Evolutionary conservation across 2,113 vertebrate species (phyloP).

Genomic region (Mormyrus lacerda): DNA sequence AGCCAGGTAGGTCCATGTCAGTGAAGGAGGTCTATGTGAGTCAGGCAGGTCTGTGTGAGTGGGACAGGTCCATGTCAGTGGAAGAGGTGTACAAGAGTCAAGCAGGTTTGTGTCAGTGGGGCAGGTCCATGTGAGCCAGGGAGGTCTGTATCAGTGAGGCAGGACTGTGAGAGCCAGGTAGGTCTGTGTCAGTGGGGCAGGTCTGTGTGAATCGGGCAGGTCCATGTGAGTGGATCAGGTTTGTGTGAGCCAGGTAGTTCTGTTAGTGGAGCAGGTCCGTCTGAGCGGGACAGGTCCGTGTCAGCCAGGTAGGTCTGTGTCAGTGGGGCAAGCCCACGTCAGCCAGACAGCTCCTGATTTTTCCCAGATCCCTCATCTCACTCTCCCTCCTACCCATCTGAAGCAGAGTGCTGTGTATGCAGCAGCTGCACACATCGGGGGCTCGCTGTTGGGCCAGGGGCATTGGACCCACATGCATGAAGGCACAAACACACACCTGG

Average conservation of each 20-base stretch:
- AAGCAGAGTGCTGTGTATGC: conserved; percentile 8
- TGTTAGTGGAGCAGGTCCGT: neutral
- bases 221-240: neutral
- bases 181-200: neutral
- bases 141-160: neutral
- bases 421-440: conserved; percentile 13
- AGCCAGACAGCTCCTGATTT: neutral
- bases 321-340: neutral
- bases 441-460: neutral
- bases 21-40: neutral
- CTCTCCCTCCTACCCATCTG: conserved; percentile 1
- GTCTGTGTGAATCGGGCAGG: neutral
- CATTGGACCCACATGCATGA: neutral
- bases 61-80: no score
- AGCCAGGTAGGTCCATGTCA: no score
- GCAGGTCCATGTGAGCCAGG: neutral
- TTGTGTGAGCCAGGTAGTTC: no score
- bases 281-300: no score
- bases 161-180: neutral
- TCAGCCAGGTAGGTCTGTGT: neutral
- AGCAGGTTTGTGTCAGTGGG: no score
- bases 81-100: no score
- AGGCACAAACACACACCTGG: neutral
- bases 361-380: neutral
- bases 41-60: neutral